phyloP scores from a whole-genome alignment of 2,888 invertebrate species.

The Acholoe squamosa region DNA sequence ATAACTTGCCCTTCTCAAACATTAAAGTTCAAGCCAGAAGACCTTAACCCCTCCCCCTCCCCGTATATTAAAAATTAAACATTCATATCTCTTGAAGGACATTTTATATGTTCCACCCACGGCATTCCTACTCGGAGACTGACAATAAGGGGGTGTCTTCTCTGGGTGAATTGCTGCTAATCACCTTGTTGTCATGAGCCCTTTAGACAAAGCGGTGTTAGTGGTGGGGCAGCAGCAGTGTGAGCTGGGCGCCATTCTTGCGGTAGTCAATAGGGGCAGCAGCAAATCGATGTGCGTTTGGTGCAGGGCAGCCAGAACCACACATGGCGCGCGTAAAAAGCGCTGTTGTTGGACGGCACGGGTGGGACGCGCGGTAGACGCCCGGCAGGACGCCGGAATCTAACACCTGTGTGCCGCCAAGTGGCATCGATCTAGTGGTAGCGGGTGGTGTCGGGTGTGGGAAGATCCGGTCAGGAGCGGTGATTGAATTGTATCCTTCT shows the following conservation, averaged over 20 bases:
- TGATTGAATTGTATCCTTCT: slow-evolving; percentile 28
- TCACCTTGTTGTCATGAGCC: no score
- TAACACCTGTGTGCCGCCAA: slow-evolving; percentile 27
- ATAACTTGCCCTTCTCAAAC: no score
- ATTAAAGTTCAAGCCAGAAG: no score
- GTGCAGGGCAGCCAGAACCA: not conserved
- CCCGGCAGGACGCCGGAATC: not conserved
- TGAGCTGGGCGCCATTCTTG: not conserved
- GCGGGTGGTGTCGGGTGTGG: not conserved
- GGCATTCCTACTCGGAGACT: no score
- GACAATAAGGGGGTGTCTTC: no score
- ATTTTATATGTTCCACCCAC: no score
- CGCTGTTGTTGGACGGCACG: not conserved
- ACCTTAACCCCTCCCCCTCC: no score
- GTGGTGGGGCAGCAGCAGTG: no score
- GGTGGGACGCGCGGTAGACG: not conserved
- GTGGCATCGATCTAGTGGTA: not conserved
- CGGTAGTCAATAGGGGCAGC: not conserved
- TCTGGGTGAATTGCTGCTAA: no score
- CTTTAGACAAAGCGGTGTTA: no score
- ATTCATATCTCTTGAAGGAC: no score
- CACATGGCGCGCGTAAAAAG: not conserved
- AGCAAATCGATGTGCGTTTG: not conserved
- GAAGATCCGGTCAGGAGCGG: not conserved
- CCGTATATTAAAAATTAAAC: no score